phyloP scores from a whole-genome alignment of 2,888 invertebrate species.

The Pinctada fucata region DNA sequence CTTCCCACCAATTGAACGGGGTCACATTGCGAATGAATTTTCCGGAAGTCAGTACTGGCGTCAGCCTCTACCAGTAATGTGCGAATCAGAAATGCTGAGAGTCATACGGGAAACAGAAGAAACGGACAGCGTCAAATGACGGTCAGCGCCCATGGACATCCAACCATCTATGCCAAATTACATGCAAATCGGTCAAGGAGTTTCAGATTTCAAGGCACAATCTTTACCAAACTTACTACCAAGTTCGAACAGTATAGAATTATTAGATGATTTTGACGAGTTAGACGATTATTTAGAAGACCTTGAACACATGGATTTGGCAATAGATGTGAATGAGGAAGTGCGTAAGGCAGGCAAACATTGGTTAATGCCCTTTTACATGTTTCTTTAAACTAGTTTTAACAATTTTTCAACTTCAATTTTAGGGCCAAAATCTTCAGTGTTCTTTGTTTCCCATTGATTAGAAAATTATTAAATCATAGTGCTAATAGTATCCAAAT shows the following conservation, averaged over 20 bases:
- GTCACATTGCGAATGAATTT: slow-evolving; percentile 81
- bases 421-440: too few relatives aligned
- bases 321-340: slow-evolving; percentile 14
- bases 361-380: slow-evolving; percentile 37
- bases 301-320: slow-evolving; percentile 8
- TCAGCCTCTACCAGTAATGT: slow-evolving; percentile 85
- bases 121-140: slow-evolving; percentile 42
- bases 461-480: too few relatives aligned
- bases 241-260: slow-evolving; percentile 50
- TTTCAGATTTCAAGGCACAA: slow-evolving; percentile 19
- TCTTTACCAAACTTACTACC: slow-evolving; percentile 36
- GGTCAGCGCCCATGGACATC: slow-evolving; percentile 47
- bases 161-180: slow-evolving; percentile 26
- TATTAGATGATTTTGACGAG: slow-evolving; percentile 33
- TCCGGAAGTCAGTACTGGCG: slow-evolving; percentile 96
- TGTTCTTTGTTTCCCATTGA: too few relatives aligned
- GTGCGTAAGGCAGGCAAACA: slow-evolving; percentile 7
- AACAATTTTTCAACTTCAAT: neutral
- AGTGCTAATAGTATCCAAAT: too few relatives aligned
- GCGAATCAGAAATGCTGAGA: slow-evolving; percentile 24
- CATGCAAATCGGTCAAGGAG: neutral
- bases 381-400: slow-evolving; percentile 27
- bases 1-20: slow-evolving; percentile 80
- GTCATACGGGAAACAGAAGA: slow-evolving; percentile 4
- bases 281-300: neutral